phyloP scores from a whole-genome alignment of 2,113 vertebrate species.

The Mustelus asterias region DNA sequence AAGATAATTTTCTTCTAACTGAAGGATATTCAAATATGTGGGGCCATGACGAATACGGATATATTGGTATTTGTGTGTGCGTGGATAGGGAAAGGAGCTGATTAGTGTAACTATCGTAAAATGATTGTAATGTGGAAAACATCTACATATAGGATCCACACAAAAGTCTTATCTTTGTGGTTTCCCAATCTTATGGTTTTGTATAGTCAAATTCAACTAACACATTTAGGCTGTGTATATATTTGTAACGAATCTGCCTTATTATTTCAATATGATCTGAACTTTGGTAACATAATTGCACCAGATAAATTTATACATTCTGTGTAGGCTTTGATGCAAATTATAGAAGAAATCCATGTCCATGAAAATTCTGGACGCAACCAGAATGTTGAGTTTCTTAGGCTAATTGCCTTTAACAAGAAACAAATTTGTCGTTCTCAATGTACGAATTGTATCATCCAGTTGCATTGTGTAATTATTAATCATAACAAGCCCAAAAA shows the following conservation, averaged over 20 bases:
- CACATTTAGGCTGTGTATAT: neutral
- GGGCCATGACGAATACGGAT: neutral
- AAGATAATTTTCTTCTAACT: neutral
- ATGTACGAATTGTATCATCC: neutral
- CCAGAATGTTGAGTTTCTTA: neutral
- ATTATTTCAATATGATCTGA: neutral
- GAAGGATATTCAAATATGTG: neutral
- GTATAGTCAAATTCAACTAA: neutral
- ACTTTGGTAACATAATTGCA: neutral
- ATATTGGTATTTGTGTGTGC: neutral
- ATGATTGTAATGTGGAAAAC: neutral
- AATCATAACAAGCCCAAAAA: neutral
- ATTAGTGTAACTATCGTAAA: neutral
- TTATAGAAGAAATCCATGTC: neutral
- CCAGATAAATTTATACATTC: neutral
- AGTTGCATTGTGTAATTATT: conserved; percentile 22
- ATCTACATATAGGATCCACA: neutral
- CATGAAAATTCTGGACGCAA: neutral
- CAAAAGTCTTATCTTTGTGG: neutral
- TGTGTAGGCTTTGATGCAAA: neutral
- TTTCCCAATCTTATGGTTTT: neutral
- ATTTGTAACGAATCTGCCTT: neutral
- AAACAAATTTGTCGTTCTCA: conserved; percentile 1
- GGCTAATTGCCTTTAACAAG: neutral
- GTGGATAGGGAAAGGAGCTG: neutral